Percentiles rank a stretch among this genome's conserved stretches.
These are phyloP conservation scores for Alcedo quadribrachys DNA, from an alignment of 2,797 vertebrate species.

Conservation along the genomic window DNA sequence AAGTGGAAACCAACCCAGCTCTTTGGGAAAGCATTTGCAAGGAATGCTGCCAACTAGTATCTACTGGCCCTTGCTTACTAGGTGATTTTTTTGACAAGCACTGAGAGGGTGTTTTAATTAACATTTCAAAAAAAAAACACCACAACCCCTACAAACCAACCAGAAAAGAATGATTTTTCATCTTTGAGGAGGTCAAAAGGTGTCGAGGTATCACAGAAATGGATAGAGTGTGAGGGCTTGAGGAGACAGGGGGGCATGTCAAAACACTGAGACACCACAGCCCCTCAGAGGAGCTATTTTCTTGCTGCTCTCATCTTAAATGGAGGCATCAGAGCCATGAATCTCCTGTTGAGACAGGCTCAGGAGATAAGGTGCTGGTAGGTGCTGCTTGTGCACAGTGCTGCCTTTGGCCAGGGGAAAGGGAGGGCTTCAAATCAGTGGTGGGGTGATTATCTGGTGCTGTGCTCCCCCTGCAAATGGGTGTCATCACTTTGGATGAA, in stretches of 20 bases:
- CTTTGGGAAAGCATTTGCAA: constrained; percentile 1
- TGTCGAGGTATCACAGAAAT: constrained; percentile 5
- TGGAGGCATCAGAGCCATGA: not conserved
- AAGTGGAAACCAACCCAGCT: not conserved
- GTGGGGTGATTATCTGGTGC: not conserved
- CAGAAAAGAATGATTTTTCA: constrained; percentile 16
- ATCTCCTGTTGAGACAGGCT: constrained; percentile 34
- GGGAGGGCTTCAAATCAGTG: not conserved
- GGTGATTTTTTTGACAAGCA: constrained; percentile 22
- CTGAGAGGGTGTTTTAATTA: constrained; percentile 45
- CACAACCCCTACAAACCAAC: not conserved
- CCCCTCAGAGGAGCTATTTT: constrained; percentile 47
- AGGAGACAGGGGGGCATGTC: constrained; percentile 40
- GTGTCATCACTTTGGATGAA: not conserved
- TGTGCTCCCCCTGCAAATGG: not conserved
- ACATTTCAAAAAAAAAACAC: not conserved
- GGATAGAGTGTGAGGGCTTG: not conserved
- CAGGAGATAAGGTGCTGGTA: not conserved
- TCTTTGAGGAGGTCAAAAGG: constrained; percentile 26
- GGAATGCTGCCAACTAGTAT: constrained; percentile 66
- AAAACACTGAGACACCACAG: not conserved
- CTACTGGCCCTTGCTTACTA: constrained; percentile 37
- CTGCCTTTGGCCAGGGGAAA: not conserved
- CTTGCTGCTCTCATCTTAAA: not conserved
- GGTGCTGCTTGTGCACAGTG: not conserved